Base-by-base conservation (phyloP, 2,113 vertebrate genomes). In the Turdus rufiventris region DNA sequence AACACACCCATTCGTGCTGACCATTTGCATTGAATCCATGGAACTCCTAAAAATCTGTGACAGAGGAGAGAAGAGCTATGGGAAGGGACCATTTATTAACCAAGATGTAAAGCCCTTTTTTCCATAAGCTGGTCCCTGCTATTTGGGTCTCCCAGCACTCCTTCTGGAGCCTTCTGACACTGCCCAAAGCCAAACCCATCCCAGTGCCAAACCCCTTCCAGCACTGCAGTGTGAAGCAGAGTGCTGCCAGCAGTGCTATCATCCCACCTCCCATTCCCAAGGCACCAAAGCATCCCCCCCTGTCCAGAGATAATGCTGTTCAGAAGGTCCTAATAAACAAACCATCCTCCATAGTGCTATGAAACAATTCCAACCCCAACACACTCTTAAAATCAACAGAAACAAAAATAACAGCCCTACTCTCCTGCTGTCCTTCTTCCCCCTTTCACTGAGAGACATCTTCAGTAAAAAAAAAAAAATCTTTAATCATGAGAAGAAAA, bases 211-310 rank as follows among this genome's bases (percentile, higher is more conserved):
- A 20, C 0, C 29, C 31, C 3, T 45, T 42, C 43, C 68, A 38
- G 31, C 18, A 6, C 0, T 10, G 19, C 58, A 62, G 26, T 1
- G 6, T 23, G 20, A 51, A 57, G 29, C 5, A 1, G 23, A 48
- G 20, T 2, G 0, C 28, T 40, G 17, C 2, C 48, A 31, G 45
- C 2, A 2, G 28, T 5, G 25, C 3, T 12, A 40, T 40, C 40
- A 48, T 15, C 40, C 4, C n/a, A 45, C 23, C 25, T 53, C 54
- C 12, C 14, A 6, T 9, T 67, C 31, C n/a, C 34, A 54, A 42
- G 6, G 34, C 17, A 54, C 23, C 16, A 36, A 54, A 0, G 0
- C 12, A 18, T n/a, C 16, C 18, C 21, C 18, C 26, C 5, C 12
- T 29, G 18, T 5, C 45, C 63, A 57, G 42, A 23, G 7, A 45